These are phyloP conservation scores for Bombus balteatus DNA, from an alignment of 1,140 invertebrate species.

Conservation along the genomic window DNA sequence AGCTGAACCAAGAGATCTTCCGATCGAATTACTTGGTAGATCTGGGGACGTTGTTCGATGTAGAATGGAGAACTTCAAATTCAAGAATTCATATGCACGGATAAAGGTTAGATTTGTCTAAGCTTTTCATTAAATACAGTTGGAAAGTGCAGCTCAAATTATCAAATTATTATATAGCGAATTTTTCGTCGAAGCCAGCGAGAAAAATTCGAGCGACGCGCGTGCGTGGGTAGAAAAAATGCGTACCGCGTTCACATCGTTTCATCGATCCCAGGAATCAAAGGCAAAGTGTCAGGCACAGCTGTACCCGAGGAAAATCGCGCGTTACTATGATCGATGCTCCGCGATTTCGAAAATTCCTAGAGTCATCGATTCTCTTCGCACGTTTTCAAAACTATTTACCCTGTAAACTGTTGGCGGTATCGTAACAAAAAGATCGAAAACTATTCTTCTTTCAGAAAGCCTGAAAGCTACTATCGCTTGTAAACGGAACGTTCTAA, in stretches of 20 bases:
- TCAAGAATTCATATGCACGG: not conserved
- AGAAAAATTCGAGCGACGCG: constrained; percentile 61
- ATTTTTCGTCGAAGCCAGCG: constrained; percentile 19
- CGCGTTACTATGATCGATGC: constrained; percentile 60
- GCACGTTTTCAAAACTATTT: not conserved
- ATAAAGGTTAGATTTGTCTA: not conserved
- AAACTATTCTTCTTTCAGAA: too few species aligned
- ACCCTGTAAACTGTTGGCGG: not conserved
- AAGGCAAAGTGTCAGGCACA: constrained; percentile 63
- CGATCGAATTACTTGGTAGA: not conserved
- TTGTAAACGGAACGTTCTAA: not conserved
- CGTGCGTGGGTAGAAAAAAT: constrained; percentile 70
- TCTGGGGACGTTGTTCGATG: not conserved
- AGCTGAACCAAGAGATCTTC: too few species aligned
- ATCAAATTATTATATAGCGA: not conserved
- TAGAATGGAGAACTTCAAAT: not conserved
- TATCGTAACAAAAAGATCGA: too few species aligned
- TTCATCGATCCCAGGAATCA: constrained; percentile 63
- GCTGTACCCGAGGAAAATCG: constrained; percentile 58
- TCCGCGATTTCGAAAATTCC: constrained; percentile 10
- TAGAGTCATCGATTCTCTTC: too few species aligned
- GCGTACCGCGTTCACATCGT: constrained; percentile 60
- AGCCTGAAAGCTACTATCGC: too few species aligned
- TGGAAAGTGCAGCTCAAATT: not conserved
- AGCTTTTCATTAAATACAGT: not conserved